phyloP scores from a whole-genome alignment of 2,113 vertebrate genomes.

The Macquaria australasica region DNA sequence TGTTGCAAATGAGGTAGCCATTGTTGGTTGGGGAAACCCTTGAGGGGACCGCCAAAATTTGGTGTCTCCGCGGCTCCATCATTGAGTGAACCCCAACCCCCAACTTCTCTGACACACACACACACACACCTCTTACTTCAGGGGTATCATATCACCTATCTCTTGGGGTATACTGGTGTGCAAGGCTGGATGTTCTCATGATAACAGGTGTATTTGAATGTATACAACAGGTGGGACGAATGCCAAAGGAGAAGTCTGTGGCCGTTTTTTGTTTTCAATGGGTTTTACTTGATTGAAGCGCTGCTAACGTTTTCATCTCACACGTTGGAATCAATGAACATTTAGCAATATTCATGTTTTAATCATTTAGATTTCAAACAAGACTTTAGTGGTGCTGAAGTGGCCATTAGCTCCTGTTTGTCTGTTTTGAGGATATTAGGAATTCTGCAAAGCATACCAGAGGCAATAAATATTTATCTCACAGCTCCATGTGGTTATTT shows the following conservation, averaged over 20 bases:
- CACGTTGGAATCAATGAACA: background rate
- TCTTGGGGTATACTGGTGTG: constrained; percentile 52
- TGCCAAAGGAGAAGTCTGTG: background rate
- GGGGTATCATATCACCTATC: constrained; percentile 75
- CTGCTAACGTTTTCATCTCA: background rate
- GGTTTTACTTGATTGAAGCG: background rate
- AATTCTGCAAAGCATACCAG: constrained; percentile 39
- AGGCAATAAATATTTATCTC: constrained; percentile 67
- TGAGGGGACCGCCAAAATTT: constrained; percentile 72
- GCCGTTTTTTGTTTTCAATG: background rate
- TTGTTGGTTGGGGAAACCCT: constrained; percentile 66
- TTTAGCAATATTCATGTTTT: background rate
- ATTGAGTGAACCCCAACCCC: constrained; percentile 50
- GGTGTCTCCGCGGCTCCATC: constrained; percentile 42
- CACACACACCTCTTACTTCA: constrained; percentile 69
- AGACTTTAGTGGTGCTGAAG: background rate
- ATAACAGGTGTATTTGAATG: constrained; percentile 77
- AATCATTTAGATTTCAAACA: background rate
- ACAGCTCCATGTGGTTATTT: constrained; percentile 58
- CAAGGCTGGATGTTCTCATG: constrained; percentile 47
- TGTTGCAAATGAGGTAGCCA: constrained; percentile 71
- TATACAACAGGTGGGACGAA: constrained; percentile 71
- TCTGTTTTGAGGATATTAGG: constrained; percentile 9
- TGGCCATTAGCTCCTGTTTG: background rate
- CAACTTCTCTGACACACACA: constrained; percentile 22